phyloP scores from a whole-genome alignment of 2,113 vertebrate genomes.

The Haliaeetus leucogaster region DNA sequence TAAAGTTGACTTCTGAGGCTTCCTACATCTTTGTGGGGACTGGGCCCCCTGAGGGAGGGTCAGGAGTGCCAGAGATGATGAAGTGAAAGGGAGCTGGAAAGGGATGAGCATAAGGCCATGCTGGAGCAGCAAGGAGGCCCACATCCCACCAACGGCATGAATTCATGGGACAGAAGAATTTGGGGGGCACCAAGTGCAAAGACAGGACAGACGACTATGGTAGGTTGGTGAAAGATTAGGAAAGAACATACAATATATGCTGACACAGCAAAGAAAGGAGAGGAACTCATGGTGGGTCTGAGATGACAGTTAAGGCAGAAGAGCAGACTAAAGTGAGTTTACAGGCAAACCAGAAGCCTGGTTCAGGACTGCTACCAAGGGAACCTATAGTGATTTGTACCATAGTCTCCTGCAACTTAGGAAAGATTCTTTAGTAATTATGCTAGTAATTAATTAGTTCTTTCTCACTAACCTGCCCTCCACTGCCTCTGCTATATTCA shows the following conservation, averaged over 20 bases:
- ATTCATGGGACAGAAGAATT: neutral
- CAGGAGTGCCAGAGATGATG: neutral
- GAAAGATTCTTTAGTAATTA: neutral
- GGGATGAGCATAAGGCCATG: neutral
- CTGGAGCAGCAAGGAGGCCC: neutral
- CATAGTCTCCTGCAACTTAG: neutral
- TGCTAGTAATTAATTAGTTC: neutral
- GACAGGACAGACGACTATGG: neutral
- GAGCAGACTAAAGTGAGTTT: neutral
- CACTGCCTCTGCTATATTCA: neutral
- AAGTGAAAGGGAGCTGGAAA: neutral
- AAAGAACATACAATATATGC: neutral
- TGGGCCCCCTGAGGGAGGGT: neutral
- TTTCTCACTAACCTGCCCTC: neutral
- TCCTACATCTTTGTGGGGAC: neutral
- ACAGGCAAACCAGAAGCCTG: neutral
- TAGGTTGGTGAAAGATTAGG: neutral
- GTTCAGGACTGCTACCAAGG: neutral
- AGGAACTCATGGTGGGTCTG: neutral
- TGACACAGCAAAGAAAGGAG: neutral
- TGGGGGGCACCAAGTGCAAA: neutral
- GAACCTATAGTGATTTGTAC: neutral
- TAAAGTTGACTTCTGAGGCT: neutral
- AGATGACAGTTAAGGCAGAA: neutral
- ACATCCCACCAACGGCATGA: rapidly evolving